phyloP scores from a whole-genome alignment of 2,888 invertebrate genomes.

The Galerucella pusilla region DNA sequence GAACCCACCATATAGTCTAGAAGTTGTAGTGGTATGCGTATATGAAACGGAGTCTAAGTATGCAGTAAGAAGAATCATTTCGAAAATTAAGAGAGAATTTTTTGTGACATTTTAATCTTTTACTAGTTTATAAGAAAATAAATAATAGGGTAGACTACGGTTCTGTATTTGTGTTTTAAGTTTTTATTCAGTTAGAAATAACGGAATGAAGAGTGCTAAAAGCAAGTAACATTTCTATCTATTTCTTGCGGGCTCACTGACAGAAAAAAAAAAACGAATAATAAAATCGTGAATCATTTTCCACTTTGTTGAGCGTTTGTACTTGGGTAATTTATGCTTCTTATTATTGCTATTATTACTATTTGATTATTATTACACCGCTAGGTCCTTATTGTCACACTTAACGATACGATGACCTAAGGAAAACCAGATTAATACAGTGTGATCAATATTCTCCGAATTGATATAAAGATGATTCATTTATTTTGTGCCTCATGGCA shows the following conservation, averaged over 20 bases:
- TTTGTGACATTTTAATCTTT: too few relatives aligned
- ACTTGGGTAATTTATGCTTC: background rate
- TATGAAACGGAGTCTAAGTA: too few relatives aligned
- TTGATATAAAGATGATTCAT: background rate
- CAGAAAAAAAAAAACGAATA: conserved; percentile 7
- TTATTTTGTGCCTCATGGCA: background rate
- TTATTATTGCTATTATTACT: conserved; percentile 3
- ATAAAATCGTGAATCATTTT: conserved; percentile 30
- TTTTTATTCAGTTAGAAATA: background rate
- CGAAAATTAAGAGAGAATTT: too few relatives aligned
- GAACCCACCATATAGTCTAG: too few relatives aligned
- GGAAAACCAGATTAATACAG: background rate
- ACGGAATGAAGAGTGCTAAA: background rate
- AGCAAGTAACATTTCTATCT: background rate
- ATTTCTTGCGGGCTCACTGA: background rate
- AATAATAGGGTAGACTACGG: background rate
- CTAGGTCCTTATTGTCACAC: background rate
- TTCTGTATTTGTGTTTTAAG: background rate
- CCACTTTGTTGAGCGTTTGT: conserved; percentile 11
- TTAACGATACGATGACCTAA: background rate
- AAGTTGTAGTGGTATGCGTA: too few relatives aligned
- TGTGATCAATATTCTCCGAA: background rate
- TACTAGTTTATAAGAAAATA: background rate
- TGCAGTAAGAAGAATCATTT: too few relatives aligned
- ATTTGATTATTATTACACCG: conserved; percentile 8